Percentiles rank a stretch among this genome's conserved stretches.
Evolutionary conservation across 1,140 invertebrate species (phyloP).

Genomic region (Grapholita molesta): DNA sequence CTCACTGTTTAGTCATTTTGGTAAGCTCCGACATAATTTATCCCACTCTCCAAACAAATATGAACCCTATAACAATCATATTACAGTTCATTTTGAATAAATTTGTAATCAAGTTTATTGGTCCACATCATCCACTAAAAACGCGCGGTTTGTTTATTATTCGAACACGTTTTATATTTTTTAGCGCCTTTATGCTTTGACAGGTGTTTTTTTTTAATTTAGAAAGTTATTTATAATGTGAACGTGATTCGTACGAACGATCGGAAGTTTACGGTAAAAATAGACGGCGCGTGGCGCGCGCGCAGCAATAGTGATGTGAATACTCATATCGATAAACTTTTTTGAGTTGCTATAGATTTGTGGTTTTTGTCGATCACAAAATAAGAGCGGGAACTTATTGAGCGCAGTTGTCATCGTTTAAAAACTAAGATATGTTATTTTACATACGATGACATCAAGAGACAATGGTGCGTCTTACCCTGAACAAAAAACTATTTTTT

Average conservation of each 20-base stretch:
- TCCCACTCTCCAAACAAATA: not conserved
- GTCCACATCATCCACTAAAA: not conserved
- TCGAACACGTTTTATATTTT: conserved; percentile 3
- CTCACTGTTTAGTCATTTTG: conserved; percentile 8
- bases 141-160: not conserved
- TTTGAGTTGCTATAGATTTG: no score
- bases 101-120: not conserved
- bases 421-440: no score
- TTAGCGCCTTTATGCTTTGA: not conserved
- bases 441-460: no score
- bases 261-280: conserved; percentile 29
- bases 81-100: not conserved
- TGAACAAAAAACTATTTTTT: no score
- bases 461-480: no score
- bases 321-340: not conserved
- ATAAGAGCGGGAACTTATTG: no score
- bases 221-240: conserved; percentile 12
- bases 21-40: not conserved
- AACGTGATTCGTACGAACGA: conserved; percentile 23
- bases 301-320: not conserved
- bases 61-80: not conserved
- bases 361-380: not conserved
- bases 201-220: conserved; percentile 12
- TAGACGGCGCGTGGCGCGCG: conserved; percentile 25
- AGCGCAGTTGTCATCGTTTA: no score